These are phyloP conservation scores for Caranx melampygus DNA, from an alignment of 2,113 vertebrate genomes.

Conservation along the genomic window DNA sequence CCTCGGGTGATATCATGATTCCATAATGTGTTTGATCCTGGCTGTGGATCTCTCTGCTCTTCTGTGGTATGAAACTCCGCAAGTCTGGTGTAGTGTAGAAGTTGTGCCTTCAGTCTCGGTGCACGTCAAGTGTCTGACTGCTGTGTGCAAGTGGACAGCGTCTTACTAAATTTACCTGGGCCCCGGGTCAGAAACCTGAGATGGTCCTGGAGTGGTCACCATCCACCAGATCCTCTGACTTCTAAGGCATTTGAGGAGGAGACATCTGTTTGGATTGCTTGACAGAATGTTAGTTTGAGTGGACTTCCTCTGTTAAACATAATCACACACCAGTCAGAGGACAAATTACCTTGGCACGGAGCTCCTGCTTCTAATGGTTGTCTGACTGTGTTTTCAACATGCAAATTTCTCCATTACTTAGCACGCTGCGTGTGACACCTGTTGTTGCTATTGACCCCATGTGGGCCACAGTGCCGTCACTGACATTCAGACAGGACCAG, in stretches of 20 bases:
- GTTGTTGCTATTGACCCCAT: conserved; percentile 40
- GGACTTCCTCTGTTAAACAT: background rate
- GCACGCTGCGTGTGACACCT: conserved; percentile 36
- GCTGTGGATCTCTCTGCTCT: conserved; percentile 19
- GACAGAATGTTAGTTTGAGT: conserved; percentile 28
- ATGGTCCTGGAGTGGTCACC: conserved; percentile 51
- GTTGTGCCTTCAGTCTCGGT: conserved; percentile 37
- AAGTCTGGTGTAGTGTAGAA: background rate
- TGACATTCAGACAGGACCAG: conserved; percentile 44
- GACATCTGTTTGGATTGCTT: conserved; percentile 32
- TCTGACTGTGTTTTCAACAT: conserved; percentile 5
- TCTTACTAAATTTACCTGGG: conserved; percentile 77
- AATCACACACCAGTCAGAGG: conserved; percentile 5
- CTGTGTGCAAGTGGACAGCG: conserved; percentile 34
- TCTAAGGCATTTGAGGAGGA: conserved; percentile 63
- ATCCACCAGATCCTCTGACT: conserved; percentile 64
- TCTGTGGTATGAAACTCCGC: background rate
- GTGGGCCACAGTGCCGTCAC: conserved; percentile 7
- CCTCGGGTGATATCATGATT: conserved; percentile 76
- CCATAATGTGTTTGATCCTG: conserved; percentile 52
- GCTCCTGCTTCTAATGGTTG: background rate
- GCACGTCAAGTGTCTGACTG: conserved; percentile 61
- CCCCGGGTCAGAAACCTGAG: conserved; percentile 76
- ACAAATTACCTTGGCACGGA: background rate
- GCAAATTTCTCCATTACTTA: conserved; percentile 43